These are phyloP conservation scores for Bombus picipes DNA, from an alignment of 1,140 invertebrate genomes.

Conservation along the genomic window DNA sequence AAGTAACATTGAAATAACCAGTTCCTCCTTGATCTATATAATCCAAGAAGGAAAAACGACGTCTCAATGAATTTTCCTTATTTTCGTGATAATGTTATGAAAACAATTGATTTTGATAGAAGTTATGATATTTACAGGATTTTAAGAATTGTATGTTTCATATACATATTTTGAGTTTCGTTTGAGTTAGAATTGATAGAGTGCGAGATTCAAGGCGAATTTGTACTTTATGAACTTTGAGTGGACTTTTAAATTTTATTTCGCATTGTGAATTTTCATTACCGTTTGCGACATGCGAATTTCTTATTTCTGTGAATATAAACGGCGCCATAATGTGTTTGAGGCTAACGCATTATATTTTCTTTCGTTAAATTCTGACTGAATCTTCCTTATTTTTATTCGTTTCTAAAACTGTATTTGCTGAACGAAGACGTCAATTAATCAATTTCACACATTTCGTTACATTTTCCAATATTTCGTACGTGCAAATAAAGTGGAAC, in stretches of 20 bases:
- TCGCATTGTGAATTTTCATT: too few relatives aligned
- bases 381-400: background rate
- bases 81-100: background rate
- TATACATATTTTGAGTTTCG: accelerated
- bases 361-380: background rate
- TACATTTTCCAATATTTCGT: background rate
- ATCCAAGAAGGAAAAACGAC: too few relatives aligned
- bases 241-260: background rate
- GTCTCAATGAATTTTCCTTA: background rate
- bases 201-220: too few relatives aligned
- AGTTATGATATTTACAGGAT: too few relatives aligned
- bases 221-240: background rate
- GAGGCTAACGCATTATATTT: background rate
- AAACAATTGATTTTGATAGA: too few relatives aligned
- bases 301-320: too few relatives aligned
- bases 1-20: background rate
- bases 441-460: background rate
- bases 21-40: background rate
- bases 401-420: too few relatives aligned
- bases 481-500: background rate
- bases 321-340: too few relatives aligned
- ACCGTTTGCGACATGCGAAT: too few relatives aligned
- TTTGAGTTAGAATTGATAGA: too few relatives aligned
- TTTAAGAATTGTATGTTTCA: too few relatives aligned
- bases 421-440: background rate